Evolutionary conservation across 2,113 vertebrate species (phyloP).

Genomic region (Stigmatopora argus): DNA sequence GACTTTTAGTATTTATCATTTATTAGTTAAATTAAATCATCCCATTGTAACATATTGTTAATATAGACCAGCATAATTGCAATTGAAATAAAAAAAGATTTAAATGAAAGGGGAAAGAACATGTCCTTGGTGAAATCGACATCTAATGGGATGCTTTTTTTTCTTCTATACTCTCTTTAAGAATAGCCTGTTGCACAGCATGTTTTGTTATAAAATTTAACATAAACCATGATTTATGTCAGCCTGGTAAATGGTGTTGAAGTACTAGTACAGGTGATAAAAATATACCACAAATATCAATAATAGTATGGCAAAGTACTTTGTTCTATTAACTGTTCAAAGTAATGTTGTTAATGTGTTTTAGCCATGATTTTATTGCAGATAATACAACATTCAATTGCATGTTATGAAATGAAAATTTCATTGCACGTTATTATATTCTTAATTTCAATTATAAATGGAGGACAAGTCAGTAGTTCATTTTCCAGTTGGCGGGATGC

Average conservation of each 20-base stretch:
- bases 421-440: slow-evolving; percentile 1
- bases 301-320: neutral
- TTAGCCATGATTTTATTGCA: neutral
- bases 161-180: neutral
- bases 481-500: slow-evolving; percentile 62
- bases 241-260: neutral
- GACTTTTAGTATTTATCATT: neutral
- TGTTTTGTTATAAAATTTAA: neutral
- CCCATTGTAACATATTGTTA: too few relatives aligned
- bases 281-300: neutral
- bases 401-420: neutral
- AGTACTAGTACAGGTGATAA: neutral
- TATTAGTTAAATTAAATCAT: too few relatives aligned
- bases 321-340: neutral
- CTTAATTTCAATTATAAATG: slow-evolving; percentile 27
- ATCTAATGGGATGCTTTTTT: too few relatives aligned
- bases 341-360: neutral
- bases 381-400: neutral
- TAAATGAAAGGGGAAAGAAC: too few relatives aligned
- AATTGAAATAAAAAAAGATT: too few relatives aligned
- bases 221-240: too few relatives aligned
- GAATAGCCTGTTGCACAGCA: neutral
- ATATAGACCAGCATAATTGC: too few relatives aligned
- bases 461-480: slow-evolving; percentile 37
- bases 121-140: too few relatives aligned